These are phyloP conservation scores for Formicarius rufipectus DNA, from an alignment of 2,113 vertebrate genomes.

Conservation along the genomic window DNA sequence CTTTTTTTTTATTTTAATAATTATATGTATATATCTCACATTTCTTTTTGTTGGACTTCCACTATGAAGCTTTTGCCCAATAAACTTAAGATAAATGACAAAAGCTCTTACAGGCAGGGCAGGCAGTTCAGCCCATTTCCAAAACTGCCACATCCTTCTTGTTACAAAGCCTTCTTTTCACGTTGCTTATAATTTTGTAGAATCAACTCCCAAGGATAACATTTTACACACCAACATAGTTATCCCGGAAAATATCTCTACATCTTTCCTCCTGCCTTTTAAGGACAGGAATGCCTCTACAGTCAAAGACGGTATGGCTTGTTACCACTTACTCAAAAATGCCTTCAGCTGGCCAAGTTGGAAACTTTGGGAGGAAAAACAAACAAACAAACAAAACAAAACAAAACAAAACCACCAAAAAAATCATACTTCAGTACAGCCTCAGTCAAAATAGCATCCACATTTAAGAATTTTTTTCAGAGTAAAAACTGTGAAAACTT, in stretches of 20 bases:
- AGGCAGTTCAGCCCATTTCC: background rate
- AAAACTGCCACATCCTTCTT: background rate
- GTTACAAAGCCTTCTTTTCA: background rate
- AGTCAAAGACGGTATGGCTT: background rate
- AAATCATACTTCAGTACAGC: background rate
- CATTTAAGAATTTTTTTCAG: background rate
- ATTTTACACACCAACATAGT: background rate
- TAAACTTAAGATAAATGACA: background rate
- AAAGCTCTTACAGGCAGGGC: background rate
- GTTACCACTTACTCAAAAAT: background rate
- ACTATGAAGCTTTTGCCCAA: background rate
- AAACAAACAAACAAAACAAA: no score
- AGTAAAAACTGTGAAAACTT: background rate
- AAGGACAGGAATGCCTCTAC: background rate
- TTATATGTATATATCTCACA: background rate
- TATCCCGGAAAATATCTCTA: background rate
- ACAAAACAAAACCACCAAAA: background rate
- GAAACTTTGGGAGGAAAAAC: background rate
- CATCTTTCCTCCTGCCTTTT: background rate
- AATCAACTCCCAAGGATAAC: background rate
- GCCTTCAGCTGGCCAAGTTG: background rate
- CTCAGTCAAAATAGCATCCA: background rate
- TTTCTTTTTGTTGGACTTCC: background rate
- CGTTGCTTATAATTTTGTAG: background rate
- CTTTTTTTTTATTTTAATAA: background rate